Evolutionary conservation across 2,888 invertebrate genomes (phyloP).

Genomic region (Parascotia fuliginaria): DNA sequence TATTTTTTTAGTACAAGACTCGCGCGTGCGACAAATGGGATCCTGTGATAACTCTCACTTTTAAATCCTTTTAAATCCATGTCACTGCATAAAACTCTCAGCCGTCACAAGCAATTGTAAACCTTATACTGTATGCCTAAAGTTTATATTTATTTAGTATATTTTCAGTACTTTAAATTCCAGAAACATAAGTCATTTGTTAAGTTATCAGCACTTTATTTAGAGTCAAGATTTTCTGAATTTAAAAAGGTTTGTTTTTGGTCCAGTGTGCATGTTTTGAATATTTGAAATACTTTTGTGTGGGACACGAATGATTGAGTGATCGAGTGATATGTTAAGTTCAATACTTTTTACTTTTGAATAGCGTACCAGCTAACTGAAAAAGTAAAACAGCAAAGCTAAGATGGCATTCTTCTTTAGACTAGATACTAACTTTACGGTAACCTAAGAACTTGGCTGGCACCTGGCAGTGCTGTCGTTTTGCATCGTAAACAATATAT

Average conservation of each 20-base stretch:
- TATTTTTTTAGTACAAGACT: constrained; percentile 64
- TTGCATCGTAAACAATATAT: too few relatives aligned
- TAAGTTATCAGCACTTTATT: constrained; percentile 84
- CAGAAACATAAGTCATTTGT: constrained; percentile 84
- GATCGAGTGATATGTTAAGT: constrained; percentile 23
- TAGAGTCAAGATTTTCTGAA: constrained; percentile 76
- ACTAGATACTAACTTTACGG: too few relatives aligned
- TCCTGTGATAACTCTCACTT: constrained; percentile 85
- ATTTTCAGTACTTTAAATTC: constrained; percentile 69
- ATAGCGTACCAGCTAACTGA: too few relatives aligned
- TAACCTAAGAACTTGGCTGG: too few relatives aligned
- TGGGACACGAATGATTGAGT: constrained; percentile 51
- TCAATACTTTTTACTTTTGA: too few relatives aligned
- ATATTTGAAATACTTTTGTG: constrained; percentile 55
- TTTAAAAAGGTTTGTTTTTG: constrained; percentile 66
- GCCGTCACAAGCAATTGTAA: constrained; percentile 36
- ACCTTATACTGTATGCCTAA: constrained; percentile 39
- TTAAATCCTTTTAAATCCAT: constrained; percentile 77
- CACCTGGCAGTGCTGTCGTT: too few relatives aligned
- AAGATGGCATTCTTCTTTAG: too few relatives aligned
- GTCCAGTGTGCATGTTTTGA: constrained; percentile 56
- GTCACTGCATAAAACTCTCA: constrained; percentile 63
- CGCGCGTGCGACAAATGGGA: constrained; percentile 85
- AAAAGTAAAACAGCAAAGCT: too few relatives aligned
- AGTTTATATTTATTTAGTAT: constrained; percentile 32